Percentiles rank a stretch among this genome's conserved stretches.
Conservation (phyloP, 2,797 vertebrate genomes). For the Typhlichthys subterraneus region DNA sequence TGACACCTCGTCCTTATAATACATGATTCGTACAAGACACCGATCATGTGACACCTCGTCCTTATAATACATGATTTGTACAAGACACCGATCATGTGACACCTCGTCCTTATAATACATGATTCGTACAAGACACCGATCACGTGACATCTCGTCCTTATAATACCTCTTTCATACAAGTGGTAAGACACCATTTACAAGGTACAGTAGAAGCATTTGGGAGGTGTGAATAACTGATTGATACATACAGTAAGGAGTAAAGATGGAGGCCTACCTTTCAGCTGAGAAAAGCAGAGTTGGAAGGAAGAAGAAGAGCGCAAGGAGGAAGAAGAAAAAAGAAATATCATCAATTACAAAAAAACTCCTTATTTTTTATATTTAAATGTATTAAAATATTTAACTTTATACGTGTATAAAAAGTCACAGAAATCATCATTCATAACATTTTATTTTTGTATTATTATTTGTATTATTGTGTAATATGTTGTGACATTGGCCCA, state of each 20-base stretch:
- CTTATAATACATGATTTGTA: too few species aligned
- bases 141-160: too few species aligned
- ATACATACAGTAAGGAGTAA: conserved; percentile 37
- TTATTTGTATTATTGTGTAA: too few species aligned
- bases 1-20: too few species aligned
- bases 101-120: background rate
- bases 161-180: too few species aligned
- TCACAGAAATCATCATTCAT: background rate
- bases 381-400: background rate
- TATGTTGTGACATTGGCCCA: too few species aligned
- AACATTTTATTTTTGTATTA: background rate
- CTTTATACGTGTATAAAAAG: background rate
- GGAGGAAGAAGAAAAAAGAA: conserved; percentile 57
- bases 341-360: conserved; percentile 27
- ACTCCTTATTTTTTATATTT: background rate
- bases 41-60: too few species aligned
- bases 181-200: too few species aligned
- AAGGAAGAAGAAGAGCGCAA: conserved; percentile 62
- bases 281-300: conserved; percentile 84
- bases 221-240: conserved; percentile 3
- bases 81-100: conserved; percentile 10
- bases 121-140: background rate
- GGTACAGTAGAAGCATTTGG: too few species aligned
- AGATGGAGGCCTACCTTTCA: conserved; percentile 86
- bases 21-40: too few species aligned